Conservation (phyloP, 2,113 vertebrate genomes). For the Synchiropus splendidus region DNA sequence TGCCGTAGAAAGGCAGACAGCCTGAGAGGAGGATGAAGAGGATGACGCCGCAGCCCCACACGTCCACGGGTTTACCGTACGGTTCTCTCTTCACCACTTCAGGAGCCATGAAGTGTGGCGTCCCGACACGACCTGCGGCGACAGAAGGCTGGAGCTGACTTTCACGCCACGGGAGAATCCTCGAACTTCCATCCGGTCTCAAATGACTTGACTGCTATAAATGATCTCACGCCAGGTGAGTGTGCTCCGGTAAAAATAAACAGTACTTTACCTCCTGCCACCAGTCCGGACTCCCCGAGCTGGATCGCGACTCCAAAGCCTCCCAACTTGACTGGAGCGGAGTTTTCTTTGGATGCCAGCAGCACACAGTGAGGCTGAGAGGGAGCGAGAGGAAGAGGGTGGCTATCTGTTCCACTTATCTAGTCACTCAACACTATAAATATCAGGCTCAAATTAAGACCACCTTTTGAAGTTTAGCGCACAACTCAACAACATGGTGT, state of each 20-base stretch:
- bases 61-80: constrained; percentile 92
- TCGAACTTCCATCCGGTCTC: too few relatives aligned
- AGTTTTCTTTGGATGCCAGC: constrained; percentile 96
- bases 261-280: constrained; percentile 83
- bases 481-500: too few relatives aligned
- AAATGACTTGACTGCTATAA: too few relatives aligned
- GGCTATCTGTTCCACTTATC: constrained; percentile 12
- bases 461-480: too few relatives aligned
- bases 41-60: constrained; percentile 96
- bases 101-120: constrained; percentile 96
- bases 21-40: constrained; percentile 94
- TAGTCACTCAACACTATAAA: constrained; percentile 25
- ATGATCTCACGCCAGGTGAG: too few relatives aligned
- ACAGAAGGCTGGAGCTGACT: neutral
- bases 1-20: constrained; percentile 95
- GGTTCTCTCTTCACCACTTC: constrained; percentile 97
- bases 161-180: too few relatives aligned
- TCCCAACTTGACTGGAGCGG: constrained; percentile 91
- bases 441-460: too few relatives aligned
- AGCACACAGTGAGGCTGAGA: constrained; percentile 95
- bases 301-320: constrained; percentile 97
- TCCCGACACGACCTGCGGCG: constrained; percentile 83
- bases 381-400: constrained; percentile 17
- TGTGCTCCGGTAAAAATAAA: too few relatives aligned
- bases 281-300: constrained; percentile 92